Conservation (phyloP, 2,888 invertebrate species). For the Charanyca ferruginea region DNA sequence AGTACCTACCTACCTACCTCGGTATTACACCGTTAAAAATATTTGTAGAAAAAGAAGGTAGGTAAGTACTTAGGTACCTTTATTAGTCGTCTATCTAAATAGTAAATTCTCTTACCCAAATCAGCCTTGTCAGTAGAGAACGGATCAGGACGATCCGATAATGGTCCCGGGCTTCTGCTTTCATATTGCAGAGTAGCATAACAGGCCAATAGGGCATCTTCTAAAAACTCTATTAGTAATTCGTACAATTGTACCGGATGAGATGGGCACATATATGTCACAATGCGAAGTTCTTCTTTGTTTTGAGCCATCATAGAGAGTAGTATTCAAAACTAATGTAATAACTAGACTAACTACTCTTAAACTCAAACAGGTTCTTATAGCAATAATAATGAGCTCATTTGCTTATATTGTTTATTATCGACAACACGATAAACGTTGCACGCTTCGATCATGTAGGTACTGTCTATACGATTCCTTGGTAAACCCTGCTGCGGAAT, state of each 20-base stretch:
- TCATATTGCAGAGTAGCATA: slow-evolving; percentile 91
- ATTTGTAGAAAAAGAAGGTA: neutral
- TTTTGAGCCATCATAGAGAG: slow-evolving; percentile 76
- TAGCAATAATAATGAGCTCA: slow-evolving; percentile 46
- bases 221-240: slow-evolving; percentile 89
- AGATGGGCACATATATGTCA: slow-evolving; percentile 92
- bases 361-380: slow-evolving; percentile 35
- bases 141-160: slow-evolving; percentile 89
- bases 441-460: slow-evolving; percentile 74
- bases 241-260: slow-evolving; percentile 92
- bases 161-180: slow-evolving; percentile 89
- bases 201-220: slow-evolving; percentile 86
- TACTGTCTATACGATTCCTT: slow-evolving; percentile 63
- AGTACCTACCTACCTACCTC: too few relatives aligned
- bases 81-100: neutral
- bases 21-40: neutral
- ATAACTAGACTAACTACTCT: slow-evolving; percentile 44
- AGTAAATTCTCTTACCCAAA: slow-evolving; percentile 86
- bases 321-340: slow-evolving; percentile 30
- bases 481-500: slow-evolving; percentile 55
- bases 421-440: slow-evolving; percentile 71
- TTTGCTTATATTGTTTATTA: slow-evolving; percentile 51
- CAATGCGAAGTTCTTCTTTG: slow-evolving; percentile 86
- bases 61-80: neutral
- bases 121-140: slow-evolving; percentile 90